Base-by-base conservation (phyloP, 2,888 invertebrate genomes). In the Ommatoiulus sabulosus region DNA sequence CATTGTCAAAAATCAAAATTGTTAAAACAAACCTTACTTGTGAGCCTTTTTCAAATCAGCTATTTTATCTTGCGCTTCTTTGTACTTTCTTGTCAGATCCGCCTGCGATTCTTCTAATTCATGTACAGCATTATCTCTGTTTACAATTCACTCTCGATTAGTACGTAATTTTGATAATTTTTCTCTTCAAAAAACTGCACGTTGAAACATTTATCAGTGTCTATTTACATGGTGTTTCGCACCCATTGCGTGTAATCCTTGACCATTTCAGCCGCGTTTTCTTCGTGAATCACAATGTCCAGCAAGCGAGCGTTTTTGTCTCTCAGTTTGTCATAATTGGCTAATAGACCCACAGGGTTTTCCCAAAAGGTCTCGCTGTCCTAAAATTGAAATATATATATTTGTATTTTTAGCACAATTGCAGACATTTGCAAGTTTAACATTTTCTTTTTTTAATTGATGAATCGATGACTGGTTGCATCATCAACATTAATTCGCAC, bases 161-260 rank as follows among this genome's bases (percentile, higher is more conserved):
- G 20, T 10, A 0, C 44, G 1, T 44, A 44, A 44, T 48, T 48
- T 10, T n/a, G 80, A 43, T 48, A 0, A 44, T 48, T 44, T 44
- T 44, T 24, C 15, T 86, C 15, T 0, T 17, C 10, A 24, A 84
- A 20, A 44, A 44, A 12, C 15, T 3, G 12, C n/a, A n/a, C n/a
- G n/a, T 35, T 84, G 6, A 15, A 84, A 85, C 1, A n/a, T 24
- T 84, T 84, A 6, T 20, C 1, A 43, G 10, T 86, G 10, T 44
- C 44, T 43, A 17, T n/a, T 86, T 86, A 86, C 86, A 86, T 86
- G 6, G 86, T 86, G 44, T 44, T 86, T n/a, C 24, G 44, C 10
- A 86, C 46, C 86, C 86, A 86, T 0, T 86, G 46, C 20, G 86
- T 86, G 44, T 86, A 86, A 24, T 86, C 86, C 48, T 86, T 86